Conservation (phyloP, 2,797 vertebrate genomes). For the Urosaurus nigricauda region DNA sequence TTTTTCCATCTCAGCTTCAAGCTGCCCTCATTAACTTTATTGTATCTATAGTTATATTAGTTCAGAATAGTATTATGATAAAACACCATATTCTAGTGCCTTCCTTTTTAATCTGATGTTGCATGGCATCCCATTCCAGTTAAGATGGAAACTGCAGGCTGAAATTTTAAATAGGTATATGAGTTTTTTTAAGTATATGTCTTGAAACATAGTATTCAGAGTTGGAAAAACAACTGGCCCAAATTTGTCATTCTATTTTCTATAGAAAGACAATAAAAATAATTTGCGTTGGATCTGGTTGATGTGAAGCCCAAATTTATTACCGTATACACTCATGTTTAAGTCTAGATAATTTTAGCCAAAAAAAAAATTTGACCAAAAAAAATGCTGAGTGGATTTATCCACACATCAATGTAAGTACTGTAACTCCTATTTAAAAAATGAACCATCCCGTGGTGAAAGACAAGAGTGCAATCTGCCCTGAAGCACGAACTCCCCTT, state of each 20-base stretch:
- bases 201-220: not conserved
- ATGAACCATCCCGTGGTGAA: no score
- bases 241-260: not conserved
- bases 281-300: not conserved
- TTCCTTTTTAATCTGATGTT: not conserved
- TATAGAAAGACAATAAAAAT: not conserved
- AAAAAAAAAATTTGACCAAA: no score
- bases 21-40: not conserved
- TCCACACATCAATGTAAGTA: no score
- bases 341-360: no score
- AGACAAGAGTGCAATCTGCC: no score
- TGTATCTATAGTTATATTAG: not conserved
- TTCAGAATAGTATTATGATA: not conserved
- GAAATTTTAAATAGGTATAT: not conserved
- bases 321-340: not conserved
- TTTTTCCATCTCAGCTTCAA: no score
- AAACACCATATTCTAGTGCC: not conserved
- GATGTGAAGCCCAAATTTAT: not conserved
- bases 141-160: not conserved
- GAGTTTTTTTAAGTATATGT: not conserved
- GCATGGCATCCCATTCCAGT: not conserved
- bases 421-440: no score
- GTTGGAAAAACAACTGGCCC: not conserved
- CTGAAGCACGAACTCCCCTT: no score
- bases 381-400: no score